Percentiles rank a stretch among this genome's conserved stretches.
Conservation (phyloP, 1,140 invertebrate genomes). For the Calliopsis andreniformis region DNA sequence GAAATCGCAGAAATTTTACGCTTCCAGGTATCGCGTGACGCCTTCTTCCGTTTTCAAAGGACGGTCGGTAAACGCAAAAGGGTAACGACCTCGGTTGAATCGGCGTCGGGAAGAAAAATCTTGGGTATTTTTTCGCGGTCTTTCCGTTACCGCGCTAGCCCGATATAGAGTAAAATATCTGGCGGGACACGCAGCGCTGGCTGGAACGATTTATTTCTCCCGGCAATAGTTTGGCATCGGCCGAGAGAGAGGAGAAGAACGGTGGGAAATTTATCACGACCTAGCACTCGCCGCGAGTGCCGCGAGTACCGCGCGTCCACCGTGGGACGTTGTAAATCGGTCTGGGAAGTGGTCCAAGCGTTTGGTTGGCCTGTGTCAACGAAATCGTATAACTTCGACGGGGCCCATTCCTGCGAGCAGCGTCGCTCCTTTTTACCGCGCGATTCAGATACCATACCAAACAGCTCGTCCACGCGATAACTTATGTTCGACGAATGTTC, state of each 20-base stretch:
- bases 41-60: background rate
- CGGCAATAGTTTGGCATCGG: slow-evolving; percentile 50
- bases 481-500: no score
- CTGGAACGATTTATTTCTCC: slow-evolving; percentile 58
- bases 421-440: no score
- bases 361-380: slow-evolving; percentile 73
- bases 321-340: slow-evolving; percentile 73
- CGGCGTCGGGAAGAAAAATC: slow-evolving; percentile 20
- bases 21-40: slow-evolving; percentile 51
- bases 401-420: background rate
- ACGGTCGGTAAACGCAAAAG: slow-evolving; percentile 7
- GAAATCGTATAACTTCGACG: slow-evolving; percentile 71
- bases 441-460: no score
- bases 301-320: slow-evolving; percentile 24
- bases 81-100: slow-evolving; percentile 8
- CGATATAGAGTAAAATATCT: slow-evolving; percentile 46
- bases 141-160: background rate
- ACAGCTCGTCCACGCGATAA: no score
- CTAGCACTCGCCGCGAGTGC: slow-evolving; percentile 27
- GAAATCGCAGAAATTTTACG: slow-evolving; percentile 38
- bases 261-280: slow-evolving; percentile 56
- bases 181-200: slow-evolving; percentile 31
- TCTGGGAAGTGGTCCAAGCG: slow-evolving; percentile 77
- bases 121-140: slow-evolving; percentile 2
- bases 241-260: slow-evolving; percentile 25